Base-by-base conservation (phyloP, 1,140 invertebrate genomes). In the Nasonia longicornis region DNA sequence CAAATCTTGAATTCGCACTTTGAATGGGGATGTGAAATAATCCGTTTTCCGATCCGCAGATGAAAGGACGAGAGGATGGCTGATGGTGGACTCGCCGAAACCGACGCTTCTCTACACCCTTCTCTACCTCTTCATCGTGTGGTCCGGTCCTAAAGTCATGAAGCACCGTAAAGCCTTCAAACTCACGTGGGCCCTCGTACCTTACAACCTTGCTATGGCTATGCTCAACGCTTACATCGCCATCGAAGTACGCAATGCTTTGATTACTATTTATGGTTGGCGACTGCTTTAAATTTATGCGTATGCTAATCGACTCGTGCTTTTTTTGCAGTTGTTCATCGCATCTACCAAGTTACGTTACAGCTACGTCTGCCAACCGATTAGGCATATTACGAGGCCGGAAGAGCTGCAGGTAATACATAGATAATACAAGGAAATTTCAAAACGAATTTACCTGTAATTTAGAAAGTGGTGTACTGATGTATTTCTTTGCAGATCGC, bases 351-450 rank as follows among this genome's bases (percentile, higher is more conserved):
- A 93, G 86, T 91, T 96, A 79, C 93, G 94, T 77, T 98, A 98
- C 88, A 98, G 95, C 88, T 96, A 97, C 88, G 94, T 95, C 22
- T 98, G 97, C 89, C 96, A 98, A 89, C 95, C 96, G 2, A 97
- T 97, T 83, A 93, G 93, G 79, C 95, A 96, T 84, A 93, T 94
- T 58, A 93, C 95, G 83, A 93, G 96, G 87, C 93, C 94, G 14
- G 94, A 97, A 90, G 97, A 98, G 92, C 89, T 98, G 80, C 94
- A 96, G 92, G 95, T 96, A 91, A 91, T 20, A 4, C 16, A 58
- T n/a, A 42, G 6, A 42, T 42, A 8, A 42, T 42, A 35, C 8
- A 42, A 8, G 10, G 10, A 42, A 42, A 42, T 42, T 42, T 7
- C 35, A 42, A 42, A 42, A 8, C 10, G 10, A 42, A 42, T 42